Conservation (phyloP, 2,888 invertebrate genomes). For the Ophion ventricosus region DNA sequence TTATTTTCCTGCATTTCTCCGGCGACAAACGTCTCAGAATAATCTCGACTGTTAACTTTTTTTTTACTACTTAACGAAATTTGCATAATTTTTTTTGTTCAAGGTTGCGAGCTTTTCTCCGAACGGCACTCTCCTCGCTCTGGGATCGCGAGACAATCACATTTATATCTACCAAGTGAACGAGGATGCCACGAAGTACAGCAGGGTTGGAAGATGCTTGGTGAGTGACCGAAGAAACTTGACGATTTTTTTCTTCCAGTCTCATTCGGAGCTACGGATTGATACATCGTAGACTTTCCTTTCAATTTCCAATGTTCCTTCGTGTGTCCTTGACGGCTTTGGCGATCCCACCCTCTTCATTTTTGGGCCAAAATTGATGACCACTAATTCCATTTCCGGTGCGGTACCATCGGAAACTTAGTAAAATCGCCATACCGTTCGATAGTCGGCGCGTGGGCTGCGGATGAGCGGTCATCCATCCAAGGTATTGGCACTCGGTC, state of each 20-base stretch:
- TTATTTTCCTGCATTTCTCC: conserved; percentile 10
- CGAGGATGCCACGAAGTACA: conserved; percentile 90
- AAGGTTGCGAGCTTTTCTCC: conserved; percentile 91
- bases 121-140: conserved; percentile 91
- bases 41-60: not conserved
- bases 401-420: no score
- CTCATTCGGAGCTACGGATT: not conserved
- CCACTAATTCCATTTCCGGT: no score
- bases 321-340: no score
- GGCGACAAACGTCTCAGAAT: no score
- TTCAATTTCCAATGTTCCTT: no score
- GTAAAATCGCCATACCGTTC: no score
- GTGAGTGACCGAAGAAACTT: conserved; percentile 82
- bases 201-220: conserved; percentile 92
- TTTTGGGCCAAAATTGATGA: no score
- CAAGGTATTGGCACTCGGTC: no score
- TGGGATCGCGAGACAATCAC: conserved; percentile 95
- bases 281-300: not conserved
- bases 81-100: not conserved
- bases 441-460: no score
- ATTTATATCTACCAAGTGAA: conserved; percentile 95
- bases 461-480: no score
- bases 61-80: not conserved
- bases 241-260: not conserved
- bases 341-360: no score